These are phyloP conservation scores for Drosophila differens DNA, from an alignment of 2,888 invertebrate genomes.

Conservation along the genomic window DNA sequence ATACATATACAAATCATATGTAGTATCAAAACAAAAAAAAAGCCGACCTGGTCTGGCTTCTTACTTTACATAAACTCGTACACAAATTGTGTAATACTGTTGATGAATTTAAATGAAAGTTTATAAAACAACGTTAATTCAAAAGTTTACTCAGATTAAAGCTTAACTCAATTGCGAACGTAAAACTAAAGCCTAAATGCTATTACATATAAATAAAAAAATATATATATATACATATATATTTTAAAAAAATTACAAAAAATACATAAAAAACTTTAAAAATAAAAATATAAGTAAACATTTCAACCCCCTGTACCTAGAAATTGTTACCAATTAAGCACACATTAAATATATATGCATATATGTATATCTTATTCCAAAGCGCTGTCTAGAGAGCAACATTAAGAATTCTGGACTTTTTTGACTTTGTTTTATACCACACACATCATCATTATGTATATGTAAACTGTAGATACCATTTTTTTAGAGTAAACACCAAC, in stretches of 20 bases:
- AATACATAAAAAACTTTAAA: conserved; percentile 30
- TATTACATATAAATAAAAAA: conserved; percentile 34
- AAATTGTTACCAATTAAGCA: conserved; percentile 73
- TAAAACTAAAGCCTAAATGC: conserved; percentile 40
- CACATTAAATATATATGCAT: conserved; percentile 47
- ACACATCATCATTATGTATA: conserved; percentile 61
- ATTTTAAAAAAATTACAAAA: conserved; percentile 10
- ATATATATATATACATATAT: conserved; percentile 25
- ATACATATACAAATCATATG: conserved; percentile 37
- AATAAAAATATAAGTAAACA: conserved; percentile 46
- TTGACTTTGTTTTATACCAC: conserved; percentile 60
- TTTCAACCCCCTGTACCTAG: conserved; percentile 71
- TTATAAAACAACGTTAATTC: conserved; percentile 77
- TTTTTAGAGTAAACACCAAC: conserved; percentile 50
- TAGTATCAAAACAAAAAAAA: conserved; percentile 46
- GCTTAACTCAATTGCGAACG: conserved; percentile 55
- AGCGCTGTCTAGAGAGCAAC: conserved; percentile 42
- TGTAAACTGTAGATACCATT: conserved; percentile 67
- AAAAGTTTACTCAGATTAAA: conserved; percentile 53
- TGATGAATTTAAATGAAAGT: conserved; percentile 74
- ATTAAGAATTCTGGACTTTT: conserved; percentile 45
- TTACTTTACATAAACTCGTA: conserved; percentile 51
- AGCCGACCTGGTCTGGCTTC: conserved; percentile 64
- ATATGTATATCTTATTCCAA: conserved; percentile 51
- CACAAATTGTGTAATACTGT: conserved; percentile 68